Evolutionary conservation across 1,140 invertebrate species (phyloP).

Genomic region (Sitophilus oryzae): DNA sequence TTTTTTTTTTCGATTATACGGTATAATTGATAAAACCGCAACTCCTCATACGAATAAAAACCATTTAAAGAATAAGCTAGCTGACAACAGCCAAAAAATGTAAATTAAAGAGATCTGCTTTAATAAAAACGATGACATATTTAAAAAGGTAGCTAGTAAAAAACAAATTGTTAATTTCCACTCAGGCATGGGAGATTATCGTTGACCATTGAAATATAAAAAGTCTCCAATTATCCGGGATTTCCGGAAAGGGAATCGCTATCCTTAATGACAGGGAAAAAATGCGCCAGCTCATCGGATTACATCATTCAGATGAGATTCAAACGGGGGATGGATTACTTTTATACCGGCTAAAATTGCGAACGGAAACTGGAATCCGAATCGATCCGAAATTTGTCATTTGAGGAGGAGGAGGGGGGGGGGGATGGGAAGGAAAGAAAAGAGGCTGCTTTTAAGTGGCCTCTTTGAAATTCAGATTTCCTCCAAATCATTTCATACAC

Average conservation of each 20-base stretch:
- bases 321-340: constrained; percentile 14
- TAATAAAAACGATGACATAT: too few species aligned
- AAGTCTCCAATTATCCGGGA: constrained; percentile 15
- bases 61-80: too few species aligned
- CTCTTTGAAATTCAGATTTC: not conserved
- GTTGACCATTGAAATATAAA: constrained; percentile 14
- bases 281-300: constrained; percentile 14
- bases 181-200: not conserved
- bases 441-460: not conserved
- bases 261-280: constrained; percentile 22
- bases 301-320: constrained; percentile 18
- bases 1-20: too few species aligned
- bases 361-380: not conserved
- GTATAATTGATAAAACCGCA: too few species aligned
- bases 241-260: constrained; percentile 5
- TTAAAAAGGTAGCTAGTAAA: not conserved
- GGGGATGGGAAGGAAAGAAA: too few species aligned
- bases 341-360: constrained; percentile 11
- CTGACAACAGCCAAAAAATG: too few species aligned
- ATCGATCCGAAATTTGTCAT: constrained; percentile 9
- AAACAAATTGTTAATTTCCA: not conserved
- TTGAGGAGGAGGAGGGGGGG: not conserved
- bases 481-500: not conserved
- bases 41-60: too few species aligned
- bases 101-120: too few species aligned